phyloP scores from a whole-genome alignment of 2,888 invertebrate genomes.

The Urechis unicinctus region DNA sequence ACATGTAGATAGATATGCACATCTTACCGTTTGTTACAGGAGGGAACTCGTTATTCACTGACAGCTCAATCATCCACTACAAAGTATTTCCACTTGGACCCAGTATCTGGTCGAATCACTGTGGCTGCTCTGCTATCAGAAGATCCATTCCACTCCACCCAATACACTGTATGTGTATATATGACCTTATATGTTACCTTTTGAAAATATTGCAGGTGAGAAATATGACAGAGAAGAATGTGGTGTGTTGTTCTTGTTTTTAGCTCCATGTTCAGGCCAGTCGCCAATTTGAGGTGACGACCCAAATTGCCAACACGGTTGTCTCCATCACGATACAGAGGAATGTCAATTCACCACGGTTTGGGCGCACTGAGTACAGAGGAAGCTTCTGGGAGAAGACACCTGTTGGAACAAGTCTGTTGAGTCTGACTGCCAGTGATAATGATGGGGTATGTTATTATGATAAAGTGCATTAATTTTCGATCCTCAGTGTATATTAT shows the following conservation, averaged over 20 bases:
- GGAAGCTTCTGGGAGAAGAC: conserved; percentile 20
- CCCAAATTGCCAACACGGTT: conserved; percentile 29
- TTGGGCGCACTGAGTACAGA: conserved; percentile 24
- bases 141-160: conserved; percentile 22
- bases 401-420: conserved; percentile 23
- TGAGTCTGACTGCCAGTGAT: conserved; percentile 31
- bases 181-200: too few relatives aligned
- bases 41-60: conserved; percentile 11
- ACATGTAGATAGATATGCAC: too few relatives aligned
- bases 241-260: neutral
- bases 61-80: conserved; percentile 34
- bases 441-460: conserved; percentile 23
- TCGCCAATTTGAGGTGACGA: conserved; percentile 24
- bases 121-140: conserved; percentile 25
- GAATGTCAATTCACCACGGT: conserved; percentile 32
- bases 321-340: conserved; percentile 33
- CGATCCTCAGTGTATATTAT: too few relatives aligned
- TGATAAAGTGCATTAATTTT: too few relatives aligned
- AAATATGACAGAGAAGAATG: too few relatives aligned
- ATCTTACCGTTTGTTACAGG: conserved; percentile 9
- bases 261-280: conserved; percentile 30
- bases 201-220: too few relatives aligned
- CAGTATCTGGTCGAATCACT: conserved; percentile 23
- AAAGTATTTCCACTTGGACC: conserved; percentile 27
- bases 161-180: conserved; percentile 8